phyloP scores from a whole-genome alignment of 2,113 vertebrate genomes.

The Drymodes brunneopygia region DNA sequence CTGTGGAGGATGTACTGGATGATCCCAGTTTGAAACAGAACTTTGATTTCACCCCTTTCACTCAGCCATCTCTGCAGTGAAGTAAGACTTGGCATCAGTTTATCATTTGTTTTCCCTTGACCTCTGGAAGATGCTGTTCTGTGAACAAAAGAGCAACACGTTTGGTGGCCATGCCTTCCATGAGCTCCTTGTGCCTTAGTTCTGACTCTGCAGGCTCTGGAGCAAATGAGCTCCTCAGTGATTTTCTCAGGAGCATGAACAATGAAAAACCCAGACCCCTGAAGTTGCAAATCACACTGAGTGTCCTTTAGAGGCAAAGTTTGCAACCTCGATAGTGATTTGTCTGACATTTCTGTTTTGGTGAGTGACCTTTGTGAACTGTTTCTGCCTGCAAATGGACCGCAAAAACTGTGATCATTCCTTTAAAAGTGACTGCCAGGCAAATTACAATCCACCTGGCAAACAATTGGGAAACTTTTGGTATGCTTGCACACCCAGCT shows the following conservation, averaged over 20 bases:
- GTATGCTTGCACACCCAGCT: neutral
- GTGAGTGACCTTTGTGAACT: neutral
- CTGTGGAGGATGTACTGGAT: neutral
- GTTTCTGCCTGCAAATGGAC: neutral
- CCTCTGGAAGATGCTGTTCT: neutral
- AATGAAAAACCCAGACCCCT: neutral
- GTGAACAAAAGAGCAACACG: accelerated
- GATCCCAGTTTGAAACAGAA: neutral
- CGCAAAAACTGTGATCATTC: neutral
- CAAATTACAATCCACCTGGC: neutral
- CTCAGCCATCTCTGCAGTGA: neutral
- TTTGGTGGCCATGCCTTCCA: neutral
- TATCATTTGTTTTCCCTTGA: neutral
- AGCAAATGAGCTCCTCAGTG: neutral
- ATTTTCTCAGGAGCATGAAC: neutral
- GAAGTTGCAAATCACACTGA: neutral
- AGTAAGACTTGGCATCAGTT: neutral
- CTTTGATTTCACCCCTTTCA: neutral
- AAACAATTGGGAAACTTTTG: neutral
- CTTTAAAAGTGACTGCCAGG: neutral
- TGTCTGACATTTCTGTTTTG: neutral
- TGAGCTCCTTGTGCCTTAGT: neutral
- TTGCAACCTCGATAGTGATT: neutral
- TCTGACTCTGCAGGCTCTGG: neutral
- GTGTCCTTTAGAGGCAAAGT: neutral